Evolutionary conservation across 2,888 invertebrate species (phyloP).

Genomic region (Drosophila acutilabella): DNA sequence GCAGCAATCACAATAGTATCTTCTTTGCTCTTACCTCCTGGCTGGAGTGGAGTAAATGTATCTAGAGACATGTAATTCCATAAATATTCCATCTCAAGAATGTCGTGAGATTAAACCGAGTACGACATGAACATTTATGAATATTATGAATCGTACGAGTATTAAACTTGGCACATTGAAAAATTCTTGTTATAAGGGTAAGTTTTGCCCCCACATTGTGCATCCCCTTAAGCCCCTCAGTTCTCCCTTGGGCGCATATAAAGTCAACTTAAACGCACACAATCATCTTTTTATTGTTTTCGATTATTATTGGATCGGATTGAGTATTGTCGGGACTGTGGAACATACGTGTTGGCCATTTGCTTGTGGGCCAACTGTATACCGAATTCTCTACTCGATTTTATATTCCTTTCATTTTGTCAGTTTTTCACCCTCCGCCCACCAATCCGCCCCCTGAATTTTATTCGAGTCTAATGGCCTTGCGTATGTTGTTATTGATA

Average conservation of each 20-base stretch:
- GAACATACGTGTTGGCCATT: constrained; percentile 48
- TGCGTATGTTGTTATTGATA: constrained; percentile 68
- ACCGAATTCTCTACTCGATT: constrained; percentile 13
- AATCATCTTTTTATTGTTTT: constrained; percentile 79
- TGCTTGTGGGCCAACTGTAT: constrained; percentile 17
- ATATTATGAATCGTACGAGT: not conserved
- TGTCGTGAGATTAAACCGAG: constrained; percentile 16
- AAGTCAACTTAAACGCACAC: constrained; percentile 57
- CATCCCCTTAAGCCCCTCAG: not conserved
- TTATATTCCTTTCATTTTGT: constrained; percentile 33
- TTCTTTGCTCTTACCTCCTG: not conserved
- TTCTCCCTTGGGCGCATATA: constrained; percentile 23
- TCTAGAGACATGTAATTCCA: constrained; percentile 5
- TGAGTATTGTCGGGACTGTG: constrained; percentile 37
- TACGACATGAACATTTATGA: constrained; percentile 8
- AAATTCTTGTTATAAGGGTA: constrained; percentile 8
- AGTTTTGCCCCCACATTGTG: not conserved
- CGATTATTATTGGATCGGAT: constrained; percentile 79
- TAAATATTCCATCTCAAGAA: constrained; percentile 20
- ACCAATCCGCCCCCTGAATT: constrained; percentile 24
- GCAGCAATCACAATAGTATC: constrained; percentile 24
- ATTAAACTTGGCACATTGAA: constrained; percentile 28
- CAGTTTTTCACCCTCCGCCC: not conserved
- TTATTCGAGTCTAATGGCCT: constrained; percentile 55
- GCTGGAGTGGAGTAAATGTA: not conserved